Evolutionary conservation across 2,113 vertebrate genomes (phyloP), one percentile per base, ranked within the genome.

Genomic region (Pristiophorus japonicus): DNA sequence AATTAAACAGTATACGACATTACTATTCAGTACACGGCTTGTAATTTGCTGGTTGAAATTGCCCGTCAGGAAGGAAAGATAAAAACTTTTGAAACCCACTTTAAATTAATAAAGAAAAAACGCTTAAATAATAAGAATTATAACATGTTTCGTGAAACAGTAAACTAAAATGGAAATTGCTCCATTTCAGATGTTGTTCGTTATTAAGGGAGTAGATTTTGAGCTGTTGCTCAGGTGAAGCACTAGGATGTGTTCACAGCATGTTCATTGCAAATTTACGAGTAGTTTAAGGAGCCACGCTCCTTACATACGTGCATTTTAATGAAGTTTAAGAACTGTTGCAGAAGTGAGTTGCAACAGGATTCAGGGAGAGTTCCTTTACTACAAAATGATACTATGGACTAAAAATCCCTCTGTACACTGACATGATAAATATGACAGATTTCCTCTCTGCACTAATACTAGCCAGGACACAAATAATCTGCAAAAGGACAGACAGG

Each of bases 21-120:
- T 47, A 34, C 66, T 42, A 73, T 51, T 94, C 42, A 45, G 47
- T 27, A 70, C 66, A 30, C 42, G 0, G 14, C 24, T 47, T 34
- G 42, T 47, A 94, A 94, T 94, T 94, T 70, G 38, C 45, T 30
- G 38, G 22, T 94, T 45, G 24, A 94, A 94, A 70, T 70, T 94
- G 24, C 65, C 65, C 42, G 12, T 66, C 65, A 30, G 45, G 14
- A 70, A 70, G 92, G 42, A 70, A 94, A 73, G 11, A 70, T 27
- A 42, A 81, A 94, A 94, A 34, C 38, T 94, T 12, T 42, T 94
- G 92, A 70, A 30, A 42, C 24, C 92, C 65, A 94, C 38, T 94
- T 94, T 67, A 94, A 92, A 47, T 67, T 66, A 94, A 94, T 47
- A 94, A 47, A 70, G 38, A 65, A 65, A 87, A 92, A 20, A 30